Conservation (phyloP, 2,113 vertebrate genomes). For the Bubo bubo region DNA sequence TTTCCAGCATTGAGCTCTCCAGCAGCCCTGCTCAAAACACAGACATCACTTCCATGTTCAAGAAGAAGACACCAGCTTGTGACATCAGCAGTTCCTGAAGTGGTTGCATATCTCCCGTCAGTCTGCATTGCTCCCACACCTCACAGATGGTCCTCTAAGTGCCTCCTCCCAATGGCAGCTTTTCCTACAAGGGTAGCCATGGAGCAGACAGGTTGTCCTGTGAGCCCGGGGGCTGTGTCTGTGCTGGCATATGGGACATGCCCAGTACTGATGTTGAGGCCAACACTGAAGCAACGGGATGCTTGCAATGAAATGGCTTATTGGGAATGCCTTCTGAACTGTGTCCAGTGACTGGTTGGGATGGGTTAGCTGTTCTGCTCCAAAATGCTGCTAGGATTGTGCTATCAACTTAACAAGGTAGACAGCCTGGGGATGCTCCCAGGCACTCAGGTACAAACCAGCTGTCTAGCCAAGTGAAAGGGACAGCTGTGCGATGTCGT, state of each 20-base stretch:
- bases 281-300: background rate
- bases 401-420: background rate
- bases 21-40: background rate
- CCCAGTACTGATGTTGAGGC: background rate
- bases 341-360: background rate
- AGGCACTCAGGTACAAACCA: background rate
- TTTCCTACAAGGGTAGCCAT: background rate
- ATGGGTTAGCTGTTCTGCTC: background rate
- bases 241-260: background rate
- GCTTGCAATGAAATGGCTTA: background rate
- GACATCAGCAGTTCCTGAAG: background rate
- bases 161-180: accelerated
- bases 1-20: background rate
- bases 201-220: background rate
- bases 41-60: accelerated
- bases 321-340: background rate
- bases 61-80: accelerated
- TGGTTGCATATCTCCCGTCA: accelerated
- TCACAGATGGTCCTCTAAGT: background rate
- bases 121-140: background rate
- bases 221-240: background rate
- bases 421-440: background rate
- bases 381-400: background rate
- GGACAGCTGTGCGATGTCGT: accelerated
- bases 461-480: background rate